These are phyloP conservation scores for Cistogaster globosa DNA, from an alignment of 2,888 invertebrate species.

Conservation along the genomic window DNA sequence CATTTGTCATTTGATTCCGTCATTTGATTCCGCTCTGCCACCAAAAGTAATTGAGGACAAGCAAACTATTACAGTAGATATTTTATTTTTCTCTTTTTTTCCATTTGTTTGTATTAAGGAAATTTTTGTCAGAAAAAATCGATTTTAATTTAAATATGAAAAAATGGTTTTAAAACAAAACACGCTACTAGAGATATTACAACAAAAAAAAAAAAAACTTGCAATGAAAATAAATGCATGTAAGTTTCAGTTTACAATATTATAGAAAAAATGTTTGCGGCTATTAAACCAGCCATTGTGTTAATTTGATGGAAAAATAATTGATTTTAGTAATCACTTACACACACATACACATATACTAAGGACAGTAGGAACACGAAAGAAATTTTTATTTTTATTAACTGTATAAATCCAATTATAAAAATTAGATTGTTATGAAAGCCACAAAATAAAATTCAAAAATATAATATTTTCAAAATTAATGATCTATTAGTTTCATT, in stretches of 20 bases:
- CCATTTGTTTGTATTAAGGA: constrained; percentile 31
- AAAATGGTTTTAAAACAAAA: constrained; percentile 30
- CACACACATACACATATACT: not conserved
- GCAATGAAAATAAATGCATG: constrained; percentile 18
- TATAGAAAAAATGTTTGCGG: constrained; percentile 34
- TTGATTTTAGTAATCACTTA: constrained; percentile 52
- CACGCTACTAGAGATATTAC: constrained; percentile 48
- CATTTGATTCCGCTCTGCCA: constrained; percentile 3
- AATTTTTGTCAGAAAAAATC: constrained; percentile 58
- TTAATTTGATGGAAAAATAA: constrained; percentile 63
- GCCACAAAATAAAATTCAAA: no score
- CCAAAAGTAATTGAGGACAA: constrained; percentile 52
- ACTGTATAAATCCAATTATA: no score
- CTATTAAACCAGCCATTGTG: constrained; percentile 44
- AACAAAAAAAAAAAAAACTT: constrained; percentile 8
- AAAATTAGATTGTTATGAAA: no score
- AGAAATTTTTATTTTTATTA: not conserved
- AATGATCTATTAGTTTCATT: no score
- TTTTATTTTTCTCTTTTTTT: constrained; percentile 14
- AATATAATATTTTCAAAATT: no score
- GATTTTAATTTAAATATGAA: constrained; percentile 67
- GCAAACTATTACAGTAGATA: constrained; percentile 45
- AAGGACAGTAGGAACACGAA: not conserved
- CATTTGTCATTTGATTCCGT: no score
- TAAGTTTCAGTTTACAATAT: constrained; percentile 20